Evolutionary conservation across 2,113 vertebrate species (phyloP).

Genomic region (Gasterosteus aculeatus): DNA sequence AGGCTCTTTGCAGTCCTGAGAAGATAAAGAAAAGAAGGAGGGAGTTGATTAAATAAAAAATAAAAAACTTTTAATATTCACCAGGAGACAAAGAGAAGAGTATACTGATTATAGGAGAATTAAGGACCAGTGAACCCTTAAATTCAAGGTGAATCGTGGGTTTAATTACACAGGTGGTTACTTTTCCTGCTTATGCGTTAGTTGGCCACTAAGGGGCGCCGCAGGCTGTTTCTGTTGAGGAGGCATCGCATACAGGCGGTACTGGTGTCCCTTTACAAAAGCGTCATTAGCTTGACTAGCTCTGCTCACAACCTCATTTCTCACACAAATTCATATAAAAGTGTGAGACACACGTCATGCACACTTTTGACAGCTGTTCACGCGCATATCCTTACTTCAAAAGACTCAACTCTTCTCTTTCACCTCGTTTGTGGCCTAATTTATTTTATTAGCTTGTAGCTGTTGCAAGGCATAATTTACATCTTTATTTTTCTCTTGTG

Average conservation of each 20-base stretch:
- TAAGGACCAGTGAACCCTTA: neutral
- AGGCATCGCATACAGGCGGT: neutral
- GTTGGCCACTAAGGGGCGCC: constrained; percentile 63
- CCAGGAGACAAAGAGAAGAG: neutral
- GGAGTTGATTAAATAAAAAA: neutral
- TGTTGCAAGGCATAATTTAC: constrained; percentile 29
- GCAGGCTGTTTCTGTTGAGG: neutral
- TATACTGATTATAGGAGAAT: neutral
- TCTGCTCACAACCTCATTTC: neutral
- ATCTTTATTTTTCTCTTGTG: constrained; percentile 29
- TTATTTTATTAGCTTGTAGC: constrained; percentile 26
- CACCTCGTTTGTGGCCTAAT: constrained; percentile 36
- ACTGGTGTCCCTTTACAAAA: neutral
- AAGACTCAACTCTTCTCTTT: constrained; percentile 17
- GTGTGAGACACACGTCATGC: neutral
- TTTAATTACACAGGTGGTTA: neutral
- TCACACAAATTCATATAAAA: neutral
- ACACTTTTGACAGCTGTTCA: neutral
- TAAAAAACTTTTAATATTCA: neutral
- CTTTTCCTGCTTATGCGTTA: neutral
- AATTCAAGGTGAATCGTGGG: neutral
- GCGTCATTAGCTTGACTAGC: no score
- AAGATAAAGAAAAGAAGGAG: neutral
- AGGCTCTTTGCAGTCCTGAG: constrained; percentile 87
- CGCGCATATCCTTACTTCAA: neutral